These are phyloP conservation scores for Ptilonorhynchus violaceus DNA, from an alignment of 2,113 vertebrate genomes.

Conservation along the genomic window DNA sequence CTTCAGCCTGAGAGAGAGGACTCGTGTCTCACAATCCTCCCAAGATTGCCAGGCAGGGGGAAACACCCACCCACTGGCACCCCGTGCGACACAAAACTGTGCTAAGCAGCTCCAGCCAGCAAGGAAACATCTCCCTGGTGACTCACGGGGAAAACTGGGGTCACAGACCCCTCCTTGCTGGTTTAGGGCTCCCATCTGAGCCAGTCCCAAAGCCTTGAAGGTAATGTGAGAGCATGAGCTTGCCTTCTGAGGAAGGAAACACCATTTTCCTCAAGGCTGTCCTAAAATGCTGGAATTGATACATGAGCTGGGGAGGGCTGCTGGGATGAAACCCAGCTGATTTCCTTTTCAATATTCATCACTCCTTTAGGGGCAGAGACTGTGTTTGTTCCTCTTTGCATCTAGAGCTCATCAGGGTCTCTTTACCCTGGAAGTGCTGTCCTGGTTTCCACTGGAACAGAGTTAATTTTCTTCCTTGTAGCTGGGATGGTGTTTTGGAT, in stretches of 20 bases:
- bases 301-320: background rate
- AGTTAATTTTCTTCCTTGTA: background rate
- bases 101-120: background rate
- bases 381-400: background rate
- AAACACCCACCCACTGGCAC: background rate
- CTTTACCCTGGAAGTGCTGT: background rate
- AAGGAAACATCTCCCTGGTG: background rate
- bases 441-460: background rate
- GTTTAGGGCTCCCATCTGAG: background rate
- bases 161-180: background rate
- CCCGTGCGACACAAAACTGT: background rate
- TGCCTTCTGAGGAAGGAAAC: background rate
- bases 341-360: background rate
- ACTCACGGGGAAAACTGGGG: background rate
- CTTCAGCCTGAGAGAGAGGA: slow-evolving; percentile 52
- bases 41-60: background rate
- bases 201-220: background rate
- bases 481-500: background rate
- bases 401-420: background rate
- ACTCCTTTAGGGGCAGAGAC: background rate
- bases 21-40: slow-evolving; percentile 55
- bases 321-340: background rate
- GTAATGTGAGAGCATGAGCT: background rate
- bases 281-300: background rate
- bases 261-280: background rate